phyloP scores from a whole-genome alignment of 2,797 vertebrate species.

The Catharus ustulatus region DNA sequence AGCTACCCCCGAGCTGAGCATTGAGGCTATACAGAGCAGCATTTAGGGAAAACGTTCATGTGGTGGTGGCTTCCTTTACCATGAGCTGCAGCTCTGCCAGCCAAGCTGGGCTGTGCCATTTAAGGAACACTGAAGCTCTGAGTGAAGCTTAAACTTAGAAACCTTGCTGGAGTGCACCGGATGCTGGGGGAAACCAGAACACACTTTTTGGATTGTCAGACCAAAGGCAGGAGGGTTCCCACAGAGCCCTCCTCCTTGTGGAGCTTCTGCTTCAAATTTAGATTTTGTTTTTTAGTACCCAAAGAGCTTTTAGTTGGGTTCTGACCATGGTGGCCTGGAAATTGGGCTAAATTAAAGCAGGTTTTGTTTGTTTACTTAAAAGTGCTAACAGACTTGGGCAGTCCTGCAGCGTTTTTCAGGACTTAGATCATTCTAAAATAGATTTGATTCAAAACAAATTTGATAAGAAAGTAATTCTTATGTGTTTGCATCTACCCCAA shows the following conservation, averaged over 20 bases:
- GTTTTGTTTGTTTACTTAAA: slow-evolving; percentile 33
- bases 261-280: slow-evolving; percentile 38
- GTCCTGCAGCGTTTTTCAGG: not conserved
- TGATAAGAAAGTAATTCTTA: not conserved
- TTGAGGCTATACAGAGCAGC: slow-evolving; percentile 25
- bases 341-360: slow-evolving; percentile 42
- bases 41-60: not conserved
- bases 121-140: not conserved
- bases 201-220: slow-evolving; percentile 47
- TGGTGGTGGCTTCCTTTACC: slow-evolving; percentile 35
- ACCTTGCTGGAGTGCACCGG: slow-evolving; percentile 40
- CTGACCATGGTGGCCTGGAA: slow-evolving; percentile 8
- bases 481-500: not conserved
- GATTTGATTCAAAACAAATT: not conserved
- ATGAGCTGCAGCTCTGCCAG: slow-evolving; percentile 20
- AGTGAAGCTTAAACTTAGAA: slow-evolving; percentile 40
- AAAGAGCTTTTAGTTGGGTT: not conserved
- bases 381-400: not conserved
- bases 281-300: slow-evolving; percentile 20
- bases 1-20: not conserved
- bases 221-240: slow-evolving; percentile 58
- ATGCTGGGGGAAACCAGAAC: slow-evolving; percentile 56
- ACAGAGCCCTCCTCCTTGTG: slow-evolving; percentile 38
- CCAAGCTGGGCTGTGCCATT: not conserved
- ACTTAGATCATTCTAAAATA: not conserved